phyloP scores from a whole-genome alignment of 2,888 invertebrate species.

The Hypselothyrea guttata region DNA sequence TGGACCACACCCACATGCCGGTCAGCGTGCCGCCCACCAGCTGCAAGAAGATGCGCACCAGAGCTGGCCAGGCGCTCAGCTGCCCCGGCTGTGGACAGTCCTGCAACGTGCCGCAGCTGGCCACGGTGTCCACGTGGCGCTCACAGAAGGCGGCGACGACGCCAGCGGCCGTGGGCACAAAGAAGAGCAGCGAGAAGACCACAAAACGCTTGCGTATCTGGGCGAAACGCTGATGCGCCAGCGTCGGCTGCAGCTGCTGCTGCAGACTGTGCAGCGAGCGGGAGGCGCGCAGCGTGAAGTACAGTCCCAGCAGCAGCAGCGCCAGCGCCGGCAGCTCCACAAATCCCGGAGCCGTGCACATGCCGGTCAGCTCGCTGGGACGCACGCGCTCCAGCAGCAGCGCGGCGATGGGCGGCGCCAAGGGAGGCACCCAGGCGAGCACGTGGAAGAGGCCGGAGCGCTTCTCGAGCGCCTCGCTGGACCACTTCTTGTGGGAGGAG shows the following conservation, averaged over 20 bases:
- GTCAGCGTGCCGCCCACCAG: conserved; percentile 81
- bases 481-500: conserved; percentile 96
- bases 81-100: conserved; percentile 75
- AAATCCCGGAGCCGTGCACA: conserved; percentile 86
- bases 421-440: conserved; percentile 93
- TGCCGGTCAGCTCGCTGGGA: conserved; percentile 90
- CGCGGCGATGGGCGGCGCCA: conserved; percentile 92
- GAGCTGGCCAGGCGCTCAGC: conserved; percentile 73
- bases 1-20: conserved; percentile 82
- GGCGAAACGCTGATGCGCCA: conserved; percentile 80
- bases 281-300: conserved; percentile 81
- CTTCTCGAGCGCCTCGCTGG: conserved; percentile 94
- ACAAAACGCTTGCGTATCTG: conserved; percentile 81
- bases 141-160: conserved; percentile 79
- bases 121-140: conserved; percentile 70
- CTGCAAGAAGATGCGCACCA: conserved; percentile 79
- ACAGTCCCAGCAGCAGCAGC: conserved; percentile 76
- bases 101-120: conserved; percentile 77
- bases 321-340: conserved; percentile 80
- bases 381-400: conserved; percentile 90
- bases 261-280: conserved; percentile 78
- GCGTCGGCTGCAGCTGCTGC: conserved; percentile 78
- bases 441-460: conserved; percentile 93
- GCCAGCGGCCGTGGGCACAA: conserved; percentile 79
- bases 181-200: conserved; percentile 80